A percentile compares a stretch with the other conserved stretches of the same genome.
These are phyloP conservation scores for Perca fluviatilis DNA, from an alignment of 2,113 vertebrate species.

Conservation along the genomic window DNA sequence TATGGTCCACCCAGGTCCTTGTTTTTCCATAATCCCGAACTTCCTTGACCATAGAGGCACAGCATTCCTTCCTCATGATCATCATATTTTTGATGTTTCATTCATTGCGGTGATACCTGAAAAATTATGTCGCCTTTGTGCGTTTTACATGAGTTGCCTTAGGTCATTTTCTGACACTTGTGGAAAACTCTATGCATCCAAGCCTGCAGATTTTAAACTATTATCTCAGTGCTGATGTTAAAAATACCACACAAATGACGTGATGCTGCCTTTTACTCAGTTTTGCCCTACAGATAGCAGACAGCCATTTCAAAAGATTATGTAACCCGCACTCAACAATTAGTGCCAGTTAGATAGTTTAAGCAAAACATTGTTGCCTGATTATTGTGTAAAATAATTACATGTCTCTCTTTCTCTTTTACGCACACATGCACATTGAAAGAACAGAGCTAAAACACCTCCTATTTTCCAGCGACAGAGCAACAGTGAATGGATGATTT, in stretches of 20 bases:
- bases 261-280: not conserved
- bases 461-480: conserved; percentile 8
- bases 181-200: conserved; percentile 29
- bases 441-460: not conserved
- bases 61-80: conserved; percentile 56
- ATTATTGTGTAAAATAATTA: too few species aligned
- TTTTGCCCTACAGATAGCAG: not conserved
- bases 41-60: conserved; percentile 36
- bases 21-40: conserved; percentile 4
- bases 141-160: conserved; percentile 64
- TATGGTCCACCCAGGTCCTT: not conserved
- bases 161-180: conserved; percentile 51
- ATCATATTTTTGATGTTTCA: conserved; percentile 73
- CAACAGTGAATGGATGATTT: conserved; percentile 32
- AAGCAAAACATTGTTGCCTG: too few species aligned
- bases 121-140: conserved; percentile 51
- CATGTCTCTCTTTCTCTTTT: not conserved
- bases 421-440: not conserved
- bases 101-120: conserved; percentile 65
- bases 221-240: conserved; percentile 1
- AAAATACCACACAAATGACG: not conserved
- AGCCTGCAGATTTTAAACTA: conserved; percentile 38
- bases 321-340: not conserved
- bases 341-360: not conserved
- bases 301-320: not conserved